Conservation (phyloP, 2,888 invertebrate species). For the Catocala sponsa region DNA sequence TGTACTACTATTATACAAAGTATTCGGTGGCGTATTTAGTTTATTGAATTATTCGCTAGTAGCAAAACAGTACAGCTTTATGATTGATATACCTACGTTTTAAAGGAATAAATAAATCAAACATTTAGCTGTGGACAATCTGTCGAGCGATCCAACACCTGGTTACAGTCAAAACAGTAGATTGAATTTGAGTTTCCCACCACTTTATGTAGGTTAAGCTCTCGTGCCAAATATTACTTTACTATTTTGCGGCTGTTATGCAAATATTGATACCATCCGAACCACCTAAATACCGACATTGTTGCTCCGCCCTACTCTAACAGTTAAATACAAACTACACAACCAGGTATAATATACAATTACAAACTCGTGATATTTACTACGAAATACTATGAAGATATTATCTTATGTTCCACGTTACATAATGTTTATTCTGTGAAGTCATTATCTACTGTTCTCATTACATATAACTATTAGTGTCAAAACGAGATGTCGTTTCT, state of each 20-base stretch:
- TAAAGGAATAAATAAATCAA: too few relatives aligned
- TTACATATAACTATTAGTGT: too few relatives aligned
- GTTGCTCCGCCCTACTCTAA: constrained; percentile 46
- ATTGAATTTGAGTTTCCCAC: constrained; percentile 53
- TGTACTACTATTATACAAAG: constrained; percentile 33
- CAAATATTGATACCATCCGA: constrained; percentile 56
- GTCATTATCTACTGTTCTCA: too few relatives aligned
- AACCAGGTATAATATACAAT: constrained; percentile 16
- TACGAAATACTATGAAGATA: neutral
- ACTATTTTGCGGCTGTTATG: constrained; percentile 60
- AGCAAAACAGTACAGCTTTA: too few relatives aligned
- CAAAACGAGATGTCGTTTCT: too few relatives aligned
- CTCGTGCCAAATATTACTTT: constrained; percentile 62
- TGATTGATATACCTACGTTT: too few relatives aligned
- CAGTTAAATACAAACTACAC: constrained; percentile 23
- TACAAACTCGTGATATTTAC: constrained; percentile 27
- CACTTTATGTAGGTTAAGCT: constrained; percentile 55
- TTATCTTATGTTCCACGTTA: too few relatives aligned
- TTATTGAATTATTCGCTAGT: constrained; percentile 4
- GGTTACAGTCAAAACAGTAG: neutral
- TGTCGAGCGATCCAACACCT: too few relatives aligned
- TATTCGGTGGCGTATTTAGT: constrained; percentile 19
- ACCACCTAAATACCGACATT: constrained; percentile 51
- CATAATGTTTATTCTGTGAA: too few relatives aligned
- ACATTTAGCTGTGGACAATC: too few relatives aligned